These are phyloP conservation scores for Emys orbicularis DNA, from an alignment of 2,797 vertebrate genomes.

Conservation along the genomic window DNA sequence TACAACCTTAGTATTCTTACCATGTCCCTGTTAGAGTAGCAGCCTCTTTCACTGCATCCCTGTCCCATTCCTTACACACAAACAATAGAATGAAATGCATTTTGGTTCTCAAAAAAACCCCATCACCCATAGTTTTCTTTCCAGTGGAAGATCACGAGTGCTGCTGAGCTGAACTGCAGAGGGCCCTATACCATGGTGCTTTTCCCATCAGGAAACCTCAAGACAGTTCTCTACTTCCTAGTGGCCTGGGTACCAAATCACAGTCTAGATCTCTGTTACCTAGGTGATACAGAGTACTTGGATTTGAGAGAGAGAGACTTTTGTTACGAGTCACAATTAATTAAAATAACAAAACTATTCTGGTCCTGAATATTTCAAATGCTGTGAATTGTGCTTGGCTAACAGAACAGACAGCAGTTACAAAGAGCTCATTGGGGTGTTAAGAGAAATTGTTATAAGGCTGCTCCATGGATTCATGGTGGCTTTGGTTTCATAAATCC, in stretches of 20 bases:
- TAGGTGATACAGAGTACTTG: accelerated
- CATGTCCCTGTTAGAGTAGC: accelerated
- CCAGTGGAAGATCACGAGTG: not conserved
- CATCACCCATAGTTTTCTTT: not conserved
- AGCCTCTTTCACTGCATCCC: accelerated
- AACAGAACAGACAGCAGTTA: not conserved
- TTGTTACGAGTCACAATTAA: not conserved
- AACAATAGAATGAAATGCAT: not conserved
- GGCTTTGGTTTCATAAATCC: not conserved
- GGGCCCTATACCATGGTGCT: not conserved
- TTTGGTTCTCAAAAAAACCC: not conserved
- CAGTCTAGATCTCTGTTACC: not conserved
- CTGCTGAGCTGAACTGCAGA: not conserved
- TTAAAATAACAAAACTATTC: not conserved
- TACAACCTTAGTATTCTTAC: not conserved
- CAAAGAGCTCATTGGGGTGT: not conserved
- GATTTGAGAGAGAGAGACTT: not conserved
- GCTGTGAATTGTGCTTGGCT: not conserved
- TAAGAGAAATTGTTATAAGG: not conserved
- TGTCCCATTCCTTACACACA: not conserved
- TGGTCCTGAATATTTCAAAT: not conserved
- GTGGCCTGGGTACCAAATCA: not conserved
- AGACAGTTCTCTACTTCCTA: not conserved
- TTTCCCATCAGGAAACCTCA: not conserved
- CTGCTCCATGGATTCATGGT: not conserved